Evolutionary conservation across 2,888 invertebrate genomes (phyloP).

Genomic region (Plagodis dolabraria): DNA sequence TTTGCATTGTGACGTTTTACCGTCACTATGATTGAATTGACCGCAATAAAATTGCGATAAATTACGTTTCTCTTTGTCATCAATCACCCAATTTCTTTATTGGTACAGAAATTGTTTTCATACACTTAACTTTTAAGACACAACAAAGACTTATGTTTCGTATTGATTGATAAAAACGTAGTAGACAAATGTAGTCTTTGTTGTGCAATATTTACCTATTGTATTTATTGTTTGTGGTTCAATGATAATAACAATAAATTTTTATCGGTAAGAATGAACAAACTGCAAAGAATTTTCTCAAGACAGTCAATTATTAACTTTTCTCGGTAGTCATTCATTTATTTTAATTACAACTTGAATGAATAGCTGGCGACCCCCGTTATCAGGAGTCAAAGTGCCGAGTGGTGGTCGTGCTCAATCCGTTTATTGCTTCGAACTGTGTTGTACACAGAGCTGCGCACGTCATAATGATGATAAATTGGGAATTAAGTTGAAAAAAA

Average conservation of each 20-base stretch:
- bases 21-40: conserved; percentile 12
- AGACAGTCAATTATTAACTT: conserved; percentile 25
- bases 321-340: conserved; percentile 61
- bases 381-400: conserved; percentile 57
- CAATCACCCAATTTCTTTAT: background rate
- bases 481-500: conserved; percentile 11
- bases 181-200: background rate
- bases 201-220: background rate
- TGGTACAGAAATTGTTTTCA: background rate
- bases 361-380: conserved; percentile 63
- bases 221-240: conserved; percentile 9
- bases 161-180: background rate
- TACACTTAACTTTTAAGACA: background rate
- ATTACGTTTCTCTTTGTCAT: conserved; percentile 10
- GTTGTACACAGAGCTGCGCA: conserved; percentile 1
- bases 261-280: conserved; percentile 25
- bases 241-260: conserved; percentile 16
- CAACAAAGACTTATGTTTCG: background rate
- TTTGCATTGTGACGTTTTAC: conserved; percentile 13
- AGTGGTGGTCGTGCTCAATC: conserved; percentile 40
- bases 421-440: conserved; percentile 14
- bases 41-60: conserved; percentile 7
- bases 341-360: conserved; percentile 68
- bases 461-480: conserved; percentile 23
- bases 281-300: conserved; percentile 25